Base-by-base conservation (phyloP, 2,888 invertebrate species). In the Leptopilina drosophilae region DNA sequence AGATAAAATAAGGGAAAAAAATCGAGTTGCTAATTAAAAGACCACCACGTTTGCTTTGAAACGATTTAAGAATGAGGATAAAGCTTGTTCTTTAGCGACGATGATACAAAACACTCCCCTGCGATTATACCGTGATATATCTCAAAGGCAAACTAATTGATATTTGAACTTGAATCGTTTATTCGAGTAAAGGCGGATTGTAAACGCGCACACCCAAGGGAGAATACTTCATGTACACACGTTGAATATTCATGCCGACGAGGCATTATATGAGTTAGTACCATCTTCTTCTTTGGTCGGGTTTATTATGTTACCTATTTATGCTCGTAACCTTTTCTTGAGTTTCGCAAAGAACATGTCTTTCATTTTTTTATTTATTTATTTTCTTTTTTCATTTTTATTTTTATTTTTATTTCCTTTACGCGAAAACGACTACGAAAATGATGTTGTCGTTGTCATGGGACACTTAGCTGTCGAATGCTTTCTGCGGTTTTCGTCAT, bases 221-320 rank as follows among this genome's bases (percentile, higher is more conserved):
- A 77, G 77, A 80, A 78, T 84, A 84, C 82, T 84, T 81, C 82
- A 83, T 84, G 84, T 80, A 84, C 42, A 42, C 75, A 42, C 75
- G 81, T 85, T 85, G 84, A 85, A 87, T 87, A 87, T 87, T 87
- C 85, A 86, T 86, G 84, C 64, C 69, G 46, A 46, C 8, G 56
- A 78, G 81, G 80, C 80, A 79, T 81, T 83, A 82, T 33, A 33
- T 80, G 83, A 83, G 77, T 85, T 83, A 84, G 80, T 78, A 81
- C 80, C 80, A 77, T 82, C 85, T 84, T 86, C 76, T 87, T 85
- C 76, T 87, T 85, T 80, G 66, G 78, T 69, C 64, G 78, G 80
- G 78, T 84, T 84, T 82, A 84, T 83, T 81, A 82, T 83, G 84
- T 85, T 85, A 82, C 82, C 86, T 84, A 87, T 84, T 87, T 86